A percentile compares a stretch with the other conserved stretches of the same genome.
Evolutionary conservation across 2,113 vertebrate species (phyloP).

Genomic region (Salvelinus sp.): DNA sequence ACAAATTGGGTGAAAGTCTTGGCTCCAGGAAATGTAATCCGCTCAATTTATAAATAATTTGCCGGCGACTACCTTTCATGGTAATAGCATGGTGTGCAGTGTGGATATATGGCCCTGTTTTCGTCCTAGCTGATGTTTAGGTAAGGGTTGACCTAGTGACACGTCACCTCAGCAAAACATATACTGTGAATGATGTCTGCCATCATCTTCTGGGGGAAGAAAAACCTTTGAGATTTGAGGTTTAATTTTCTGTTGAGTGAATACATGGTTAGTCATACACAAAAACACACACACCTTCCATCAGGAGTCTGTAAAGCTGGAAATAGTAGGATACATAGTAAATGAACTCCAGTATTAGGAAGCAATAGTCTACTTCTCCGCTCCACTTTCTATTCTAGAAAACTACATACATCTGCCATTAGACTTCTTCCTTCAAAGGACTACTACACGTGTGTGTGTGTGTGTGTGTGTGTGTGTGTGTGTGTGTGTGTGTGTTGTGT

Average conservation of each 20-base stretch:
- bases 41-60: conserved; percentile 25
- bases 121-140: conserved; percentile 12
- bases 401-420: too few species aligned
- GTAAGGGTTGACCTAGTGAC: conserved; percentile 13
- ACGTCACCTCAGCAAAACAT: conserved; percentile 8
- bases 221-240: not conserved
- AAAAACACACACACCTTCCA: too few species aligned
- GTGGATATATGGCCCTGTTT: conserved; percentile 14
- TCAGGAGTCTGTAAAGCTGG: too few species aligned
- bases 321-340: too few species aligned
- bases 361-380: too few species aligned
- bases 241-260: conserved; percentile 6
- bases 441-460: too few species aligned
- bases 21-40: conserved; percentile 18
- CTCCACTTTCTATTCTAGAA: too few species aligned
- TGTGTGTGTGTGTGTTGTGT: too few species aligned
- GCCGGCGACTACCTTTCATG: conserved; percentile 22
- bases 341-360: too few species aligned
- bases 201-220: not conserved
- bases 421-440: too few species aligned
- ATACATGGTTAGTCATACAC: not conserved
- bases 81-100: conserved; percentile 31
- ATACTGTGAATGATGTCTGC: conserved; percentile 37
- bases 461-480: too few species aligned
- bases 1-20: conserved; percentile 44